Conservation (phyloP, 1,140 invertebrate genomes). For the Thaumatotibia leucotreta region DNA sequence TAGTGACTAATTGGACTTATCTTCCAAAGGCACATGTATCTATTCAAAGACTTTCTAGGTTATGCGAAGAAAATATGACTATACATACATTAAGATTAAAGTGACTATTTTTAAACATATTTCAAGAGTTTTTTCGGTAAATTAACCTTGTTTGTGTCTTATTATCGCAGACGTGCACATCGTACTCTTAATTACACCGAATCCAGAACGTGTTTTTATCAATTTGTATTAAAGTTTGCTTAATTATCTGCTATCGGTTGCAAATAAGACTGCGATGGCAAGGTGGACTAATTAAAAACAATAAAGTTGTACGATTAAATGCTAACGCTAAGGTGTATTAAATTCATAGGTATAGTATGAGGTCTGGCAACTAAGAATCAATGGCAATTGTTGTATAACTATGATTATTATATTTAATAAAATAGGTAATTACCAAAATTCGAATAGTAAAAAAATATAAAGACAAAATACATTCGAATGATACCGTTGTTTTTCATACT, state of each 20-base stretch:
- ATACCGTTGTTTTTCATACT: neutral
- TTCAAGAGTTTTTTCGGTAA: neutral
- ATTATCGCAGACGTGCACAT: conserved; percentile 8
- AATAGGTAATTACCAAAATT: neutral
- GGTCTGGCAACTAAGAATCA: neutral
- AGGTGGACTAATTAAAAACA: neutral
- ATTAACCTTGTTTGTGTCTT: conserved; percentile 4
- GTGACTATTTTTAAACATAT: neutral
- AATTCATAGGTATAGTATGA: neutral
- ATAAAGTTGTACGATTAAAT: neutral
- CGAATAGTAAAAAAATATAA: neutral
- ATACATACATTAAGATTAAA: neutral
- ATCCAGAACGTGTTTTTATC: conserved; percentile 8
- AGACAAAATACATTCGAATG: neutral
- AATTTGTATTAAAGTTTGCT: neutral
- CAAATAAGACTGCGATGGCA: neutral
- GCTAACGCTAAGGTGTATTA: neutral
- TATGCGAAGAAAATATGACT: neutral
- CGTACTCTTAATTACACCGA: conserved; percentile 5
- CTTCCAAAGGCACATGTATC: no score
- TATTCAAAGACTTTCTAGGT: no score
- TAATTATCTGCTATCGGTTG: neutral
- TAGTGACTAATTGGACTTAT: no score
- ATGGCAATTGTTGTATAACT: neutral
- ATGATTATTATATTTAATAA: neutral